These are phyloP conservation scores for Drosophila saltans DNA, from an alignment of 1,140 invertebrate species.

Conservation along the genomic window DNA sequence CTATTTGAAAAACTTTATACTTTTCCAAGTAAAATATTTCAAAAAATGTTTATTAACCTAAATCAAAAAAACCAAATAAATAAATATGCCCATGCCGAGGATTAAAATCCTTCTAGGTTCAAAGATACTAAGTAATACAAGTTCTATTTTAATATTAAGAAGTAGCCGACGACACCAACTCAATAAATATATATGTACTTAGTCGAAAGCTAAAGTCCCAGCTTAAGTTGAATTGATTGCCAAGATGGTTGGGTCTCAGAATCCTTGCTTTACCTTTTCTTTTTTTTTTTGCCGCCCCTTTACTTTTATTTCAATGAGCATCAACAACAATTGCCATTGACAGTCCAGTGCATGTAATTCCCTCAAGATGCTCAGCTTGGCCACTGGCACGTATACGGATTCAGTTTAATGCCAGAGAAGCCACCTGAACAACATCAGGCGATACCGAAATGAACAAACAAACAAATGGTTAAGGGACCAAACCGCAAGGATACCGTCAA, in stretches of 20 bases:
- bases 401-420: conserved; percentile 56
- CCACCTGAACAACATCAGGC: conserved; percentile 33
- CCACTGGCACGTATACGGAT: conserved; percentile 65
- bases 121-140: no score
- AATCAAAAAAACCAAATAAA: no score
- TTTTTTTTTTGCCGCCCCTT: not conserved
- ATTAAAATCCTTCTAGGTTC: no score
- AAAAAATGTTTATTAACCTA: no score
- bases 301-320: conserved; percentile 54
- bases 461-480: conserved; percentile 26
- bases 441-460: conserved; percentile 45
- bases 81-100: no score
- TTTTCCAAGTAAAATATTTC: no score
- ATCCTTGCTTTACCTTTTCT: not conserved
- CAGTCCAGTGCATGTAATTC: conserved; percentile 26
- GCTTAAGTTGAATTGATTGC: conserved; percentile 20
- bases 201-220: not conserved
- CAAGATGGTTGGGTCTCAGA: conserved; percentile 1
- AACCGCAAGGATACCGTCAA: conserved; percentile 11
- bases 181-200: not conserved
- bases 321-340: conserved; percentile 44
- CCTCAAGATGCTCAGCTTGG: conserved; percentile 30
- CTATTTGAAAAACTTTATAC: no score
- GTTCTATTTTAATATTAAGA: no score
- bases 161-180: no score